Evolutionary conservation across 2,113 vertebrate species (phyloP).

Genomic region (Gorsachius goisagi): DNA sequence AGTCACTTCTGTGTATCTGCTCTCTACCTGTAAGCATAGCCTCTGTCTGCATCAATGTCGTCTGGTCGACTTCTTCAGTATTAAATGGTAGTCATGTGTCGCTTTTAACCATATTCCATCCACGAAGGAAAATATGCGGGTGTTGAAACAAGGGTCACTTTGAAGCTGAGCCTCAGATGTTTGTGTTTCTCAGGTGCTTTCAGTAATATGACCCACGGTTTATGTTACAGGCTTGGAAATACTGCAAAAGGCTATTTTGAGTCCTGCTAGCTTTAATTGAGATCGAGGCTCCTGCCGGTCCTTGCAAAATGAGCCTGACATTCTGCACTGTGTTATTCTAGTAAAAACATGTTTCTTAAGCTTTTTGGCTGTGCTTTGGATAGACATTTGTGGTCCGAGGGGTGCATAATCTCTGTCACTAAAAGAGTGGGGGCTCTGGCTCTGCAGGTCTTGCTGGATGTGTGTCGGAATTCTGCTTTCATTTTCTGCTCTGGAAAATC

Average conservation of each 20-base stretch:
- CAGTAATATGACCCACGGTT: neutral
- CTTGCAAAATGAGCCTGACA: neutral
- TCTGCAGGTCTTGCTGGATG: neutral
- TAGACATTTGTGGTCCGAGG: neutral
- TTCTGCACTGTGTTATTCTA: neutral
- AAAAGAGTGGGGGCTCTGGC: neutral
- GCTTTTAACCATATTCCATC: neutral
- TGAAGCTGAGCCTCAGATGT: neutral
- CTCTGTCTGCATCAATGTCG: neutral
- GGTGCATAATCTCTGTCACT: neutral
- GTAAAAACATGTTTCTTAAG: neutral
- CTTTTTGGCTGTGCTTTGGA: neutral
- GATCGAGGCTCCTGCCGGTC: neutral
- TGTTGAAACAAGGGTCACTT: slow-evolving; percentile 13
- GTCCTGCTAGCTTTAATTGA: slow-evolving; percentile 5
- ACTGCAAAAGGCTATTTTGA: slow-evolving; percentile 4
- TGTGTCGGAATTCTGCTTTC: neutral
- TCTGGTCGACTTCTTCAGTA: neutral
- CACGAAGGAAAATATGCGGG: neutral
- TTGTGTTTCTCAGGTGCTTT: neutral
- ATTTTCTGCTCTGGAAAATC: neutral
- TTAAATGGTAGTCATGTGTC: neutral
- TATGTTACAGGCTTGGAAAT: slow-evolving; percentile 12
- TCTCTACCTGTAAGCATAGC: neutral
- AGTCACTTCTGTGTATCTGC: neutral